A percentile compares a stretch with the other conserved stretches of the same genome.
These are phyloP conservation scores for Mystacornis crossleyi DNA, from an alignment of 2,113 vertebrate genomes.

Conservation along the genomic window DNA sequence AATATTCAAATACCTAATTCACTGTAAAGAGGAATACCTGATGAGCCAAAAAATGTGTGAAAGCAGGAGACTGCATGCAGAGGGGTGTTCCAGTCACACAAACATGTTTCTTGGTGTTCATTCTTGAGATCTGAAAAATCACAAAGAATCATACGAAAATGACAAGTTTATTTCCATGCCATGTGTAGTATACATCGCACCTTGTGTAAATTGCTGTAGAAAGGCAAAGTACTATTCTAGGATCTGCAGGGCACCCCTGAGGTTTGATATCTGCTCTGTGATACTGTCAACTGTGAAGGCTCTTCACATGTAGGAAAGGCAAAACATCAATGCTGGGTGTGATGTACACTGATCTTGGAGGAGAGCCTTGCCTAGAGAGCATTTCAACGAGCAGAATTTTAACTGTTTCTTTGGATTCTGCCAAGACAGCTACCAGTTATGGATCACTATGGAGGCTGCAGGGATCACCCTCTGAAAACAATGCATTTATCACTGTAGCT, in stretches of 20 bases:
- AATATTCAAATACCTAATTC: not conserved
- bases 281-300: not conserved
- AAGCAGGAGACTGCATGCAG: not conserved
- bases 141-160: not conserved
- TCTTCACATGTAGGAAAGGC: not conserved
- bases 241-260: not conserved
- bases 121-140: not conserved
- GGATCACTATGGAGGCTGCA: not conserved
- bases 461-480: not conserved
- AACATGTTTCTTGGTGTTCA: not conserved
- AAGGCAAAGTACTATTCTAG: not conserved
- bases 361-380: not conserved
- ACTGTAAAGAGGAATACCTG: not conserved
- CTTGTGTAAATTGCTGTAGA: slow-evolving; percentile 11
- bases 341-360: not conserved
- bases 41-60: not conserved
- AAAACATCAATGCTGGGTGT: not conserved
- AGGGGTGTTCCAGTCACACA: not conserved
- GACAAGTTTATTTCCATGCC: not conserved
- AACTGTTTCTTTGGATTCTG: not conserved
- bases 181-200: not conserved
- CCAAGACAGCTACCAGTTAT: not conserved
- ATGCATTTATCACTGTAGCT: not conserved
- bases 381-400: not conserved
- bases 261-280: slow-evolving; percentile 53